Evolutionary conservation across 1,140 invertebrate genomes (phyloP).

Genomic region (Diplogasteroides magnus): DNA sequence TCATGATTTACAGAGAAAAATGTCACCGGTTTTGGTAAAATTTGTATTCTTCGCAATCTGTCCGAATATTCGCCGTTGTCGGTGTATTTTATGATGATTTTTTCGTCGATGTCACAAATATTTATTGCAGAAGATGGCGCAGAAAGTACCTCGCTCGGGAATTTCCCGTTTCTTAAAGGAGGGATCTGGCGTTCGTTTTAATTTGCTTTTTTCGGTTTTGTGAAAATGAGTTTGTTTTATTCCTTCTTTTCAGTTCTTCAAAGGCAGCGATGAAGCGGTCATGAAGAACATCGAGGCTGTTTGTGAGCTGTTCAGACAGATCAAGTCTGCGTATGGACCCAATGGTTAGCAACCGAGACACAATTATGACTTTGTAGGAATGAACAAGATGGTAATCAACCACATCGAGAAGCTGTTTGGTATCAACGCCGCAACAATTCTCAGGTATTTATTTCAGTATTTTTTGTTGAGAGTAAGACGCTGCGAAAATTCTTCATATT

Average conservation of each 20-base stretch:
- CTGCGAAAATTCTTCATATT: no score
- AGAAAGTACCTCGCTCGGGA: conserved; percentile 51
- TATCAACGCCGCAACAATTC: conserved; percentile 94
- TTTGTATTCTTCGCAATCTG: no score
- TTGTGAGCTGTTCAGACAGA: conserved; percentile 84
- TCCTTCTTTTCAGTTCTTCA: conserved; percentile 74
- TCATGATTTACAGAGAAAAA: no score
- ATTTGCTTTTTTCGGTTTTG: background rate
- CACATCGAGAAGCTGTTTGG: conserved; percentile 97
- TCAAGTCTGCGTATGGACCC: conserved; percentile 92
- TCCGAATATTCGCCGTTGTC: no score
- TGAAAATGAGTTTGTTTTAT: no score
- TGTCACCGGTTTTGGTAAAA: no score
- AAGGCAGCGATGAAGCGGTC: conserved; percentile 93
- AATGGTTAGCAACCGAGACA: conserved; percentile 61
- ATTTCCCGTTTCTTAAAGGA: conserved; percentile 54
- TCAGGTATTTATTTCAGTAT: no score
- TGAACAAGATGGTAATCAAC: conserved; percentile 99
- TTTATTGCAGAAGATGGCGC: conserved; percentile 51
- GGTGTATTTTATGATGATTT: no score
- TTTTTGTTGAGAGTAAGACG: no score
- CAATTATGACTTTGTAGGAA: conserved; percentile 65
- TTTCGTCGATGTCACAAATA: no score
- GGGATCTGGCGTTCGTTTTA: conserved; percentile 40
- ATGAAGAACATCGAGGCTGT: conserved; percentile 91